Conservation (phyloP, 1,140 invertebrate genomes). For the Euwallacea similis region DNA sequence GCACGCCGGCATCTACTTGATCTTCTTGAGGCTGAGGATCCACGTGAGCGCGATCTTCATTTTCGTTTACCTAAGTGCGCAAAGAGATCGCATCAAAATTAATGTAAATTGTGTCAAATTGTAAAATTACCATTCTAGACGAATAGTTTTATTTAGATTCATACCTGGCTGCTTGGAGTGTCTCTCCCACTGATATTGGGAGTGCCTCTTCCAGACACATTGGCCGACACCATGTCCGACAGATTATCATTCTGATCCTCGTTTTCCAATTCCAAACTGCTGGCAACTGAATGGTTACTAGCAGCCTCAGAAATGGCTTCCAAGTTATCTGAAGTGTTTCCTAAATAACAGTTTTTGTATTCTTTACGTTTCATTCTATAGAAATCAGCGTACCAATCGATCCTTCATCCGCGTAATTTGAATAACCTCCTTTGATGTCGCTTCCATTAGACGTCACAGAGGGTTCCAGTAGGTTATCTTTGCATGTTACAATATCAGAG, state of each 20-base stretch:
- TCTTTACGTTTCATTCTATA: background rate
- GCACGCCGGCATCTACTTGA: slow-evolving; percentile 55
- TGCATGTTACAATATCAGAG: slow-evolving; percentile 10
- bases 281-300: slow-evolving; percentile 93
- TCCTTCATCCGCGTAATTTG: slow-evolving; percentile 85
- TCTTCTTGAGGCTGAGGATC: slow-evolving; percentile 56
- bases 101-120: background rate
- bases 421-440: slow-evolving; percentile 52
- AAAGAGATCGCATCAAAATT: background rate
- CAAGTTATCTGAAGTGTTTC: slow-evolving; percentile 89
- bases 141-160: slow-evolving; percentile 50
- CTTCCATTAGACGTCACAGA: slow-evolving; percentile 1
- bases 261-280: slow-evolving; percentile 79
- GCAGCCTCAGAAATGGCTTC: slow-evolving; percentile 94
- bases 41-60: slow-evolving; percentile 63
- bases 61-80: slow-evolving; percentile 65
- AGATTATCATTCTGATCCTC: slow-evolving; percentile 87
- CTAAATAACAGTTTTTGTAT: slow-evolving; percentile 44
- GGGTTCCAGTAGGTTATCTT: slow-evolving; percentile 17
- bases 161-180: slow-evolving; percentile 85
- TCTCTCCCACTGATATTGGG: slow-evolving; percentile 82
- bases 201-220: slow-evolving; percentile 85
- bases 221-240: slow-evolving; percentile 93
- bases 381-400: slow-evolving; percentile 56
- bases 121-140: background rate